A percentile compares a stretch with the other conserved stretches of the same genome.
Conservation (phyloP, 1,140 invertebrate genomes). For the Drosophila willistoni region DNA sequence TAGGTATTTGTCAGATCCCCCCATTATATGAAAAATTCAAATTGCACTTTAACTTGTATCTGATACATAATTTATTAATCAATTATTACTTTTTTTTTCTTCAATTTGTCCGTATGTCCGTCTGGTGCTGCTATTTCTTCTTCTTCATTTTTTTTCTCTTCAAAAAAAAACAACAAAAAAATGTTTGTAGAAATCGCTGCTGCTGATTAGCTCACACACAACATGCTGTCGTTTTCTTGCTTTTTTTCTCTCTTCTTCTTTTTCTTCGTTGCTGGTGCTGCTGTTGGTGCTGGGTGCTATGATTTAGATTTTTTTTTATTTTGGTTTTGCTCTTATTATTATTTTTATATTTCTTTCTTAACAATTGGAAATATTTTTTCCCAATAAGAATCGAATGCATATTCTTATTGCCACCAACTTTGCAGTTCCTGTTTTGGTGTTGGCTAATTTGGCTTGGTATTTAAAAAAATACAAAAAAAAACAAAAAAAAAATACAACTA, state of each 20-base stretch:
- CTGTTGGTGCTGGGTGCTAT: constrained; percentile 18
- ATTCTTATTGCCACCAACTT: background rate
- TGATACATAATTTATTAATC: constrained; percentile 4
- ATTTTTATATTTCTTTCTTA: constrained; percentile 8
- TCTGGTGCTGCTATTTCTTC: constrained; percentile 19
- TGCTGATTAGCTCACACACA: constrained; percentile 49
- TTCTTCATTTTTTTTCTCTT: constrained; percentile 20
- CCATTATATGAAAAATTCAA: background rate
- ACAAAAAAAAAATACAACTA: background rate
- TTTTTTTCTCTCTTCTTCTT: constrained; percentile 13
- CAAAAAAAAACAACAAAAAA: constrained; percentile 28
- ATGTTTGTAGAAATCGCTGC: constrained; percentile 51
- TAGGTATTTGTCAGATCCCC: constrained; percentile 5
- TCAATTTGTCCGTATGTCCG: background rate
- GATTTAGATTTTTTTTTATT: constrained; percentile 6
- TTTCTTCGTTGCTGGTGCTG: constrained; percentile 7
- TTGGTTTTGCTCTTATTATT: constrained; percentile 7
- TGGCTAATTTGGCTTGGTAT: constrained; percentile 3
- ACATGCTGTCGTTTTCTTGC: constrained; percentile 28
- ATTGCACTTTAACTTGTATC: background rate
- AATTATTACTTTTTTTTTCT: constrained; percentile 5
- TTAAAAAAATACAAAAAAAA: background rate
- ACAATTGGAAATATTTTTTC: constrained; percentile 7
- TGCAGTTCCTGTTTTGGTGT: background rate
- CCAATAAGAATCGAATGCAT: constrained; percentile 1